These are phyloP conservation scores for Zaprionus ornatus DNA, from an alignment of 1,140 invertebrate genomes.

Conservation along the genomic window DNA sequence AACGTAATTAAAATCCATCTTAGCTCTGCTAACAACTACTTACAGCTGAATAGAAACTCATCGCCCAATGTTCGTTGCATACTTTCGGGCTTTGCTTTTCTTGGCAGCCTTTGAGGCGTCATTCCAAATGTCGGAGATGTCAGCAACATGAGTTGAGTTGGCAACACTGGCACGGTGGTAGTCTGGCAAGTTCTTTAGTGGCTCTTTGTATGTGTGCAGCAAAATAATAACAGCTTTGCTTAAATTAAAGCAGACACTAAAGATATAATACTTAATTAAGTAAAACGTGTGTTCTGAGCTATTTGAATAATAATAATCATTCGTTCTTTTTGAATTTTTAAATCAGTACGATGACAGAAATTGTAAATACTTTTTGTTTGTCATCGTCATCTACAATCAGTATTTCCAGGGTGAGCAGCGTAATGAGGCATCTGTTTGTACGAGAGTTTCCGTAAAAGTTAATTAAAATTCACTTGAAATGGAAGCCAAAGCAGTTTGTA, in stretches of 20 bases:
- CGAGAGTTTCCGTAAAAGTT: not conserved
- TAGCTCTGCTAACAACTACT: not conserved
- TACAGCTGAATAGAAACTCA: not conserved
- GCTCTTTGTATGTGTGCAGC: not conserved
- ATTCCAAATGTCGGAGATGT: constrained; percentile 1
- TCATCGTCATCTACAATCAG: not conserved
- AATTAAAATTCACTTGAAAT: not conserved
- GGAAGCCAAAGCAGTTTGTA: not conserved
- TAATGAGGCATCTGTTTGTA: not conserved
- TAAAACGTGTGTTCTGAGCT: not conserved
- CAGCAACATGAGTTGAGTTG: not conserved
- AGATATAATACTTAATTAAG: not conserved
- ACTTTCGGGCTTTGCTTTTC: constrained; percentile 45
- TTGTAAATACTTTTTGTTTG: not conserved
- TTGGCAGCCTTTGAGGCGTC: constrained; percentile 34
- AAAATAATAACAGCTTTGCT: not conserved
- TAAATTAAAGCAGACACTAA: not conserved
- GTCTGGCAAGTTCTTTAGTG: not conserved
- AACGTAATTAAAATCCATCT: constrained; percentile 28
- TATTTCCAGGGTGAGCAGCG: not conserved
- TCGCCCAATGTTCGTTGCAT: constrained; percentile 32
- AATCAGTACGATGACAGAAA: not conserved
- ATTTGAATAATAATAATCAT: not conserved
- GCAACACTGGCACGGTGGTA: not conserved
- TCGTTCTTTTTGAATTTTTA: not conserved